These are phyloP conservation scores for Micropterix aruncella DNA, from an alignment of 2,888 invertebrate species.

Conservation along the genomic window DNA sequence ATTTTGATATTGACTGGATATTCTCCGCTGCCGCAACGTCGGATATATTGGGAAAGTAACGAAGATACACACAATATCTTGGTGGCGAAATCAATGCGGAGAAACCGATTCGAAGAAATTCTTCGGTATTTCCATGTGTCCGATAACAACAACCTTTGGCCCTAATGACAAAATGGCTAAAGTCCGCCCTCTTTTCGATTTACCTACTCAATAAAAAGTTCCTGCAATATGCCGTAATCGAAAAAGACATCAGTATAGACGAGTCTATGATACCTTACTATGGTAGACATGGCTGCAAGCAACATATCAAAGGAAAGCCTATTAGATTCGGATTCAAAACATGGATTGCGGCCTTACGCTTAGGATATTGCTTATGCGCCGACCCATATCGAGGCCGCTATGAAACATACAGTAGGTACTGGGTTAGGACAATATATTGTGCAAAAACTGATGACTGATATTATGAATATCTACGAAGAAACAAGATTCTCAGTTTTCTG, in stretches of 20 bases:
- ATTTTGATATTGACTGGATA: conserved; percentile 16
- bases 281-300: no score
- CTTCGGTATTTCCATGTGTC: conserved; percentile 15
- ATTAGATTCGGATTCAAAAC: no score
- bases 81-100: conserved; percentile 14
- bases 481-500: no score
- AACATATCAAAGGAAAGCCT: conserved; percentile 16
- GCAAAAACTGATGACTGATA: conserved; percentile 3
- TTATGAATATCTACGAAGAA: conserved; percentile 4
- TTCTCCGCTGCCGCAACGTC: conserved; percentile 12
- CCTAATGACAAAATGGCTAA: no score
- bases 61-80: no score
- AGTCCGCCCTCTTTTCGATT: conserved; percentile 14
- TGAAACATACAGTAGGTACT: no score
- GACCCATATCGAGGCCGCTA: no score
- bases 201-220: conserved; percentile 15
- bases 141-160: conserved; percentile 14
- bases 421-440: conserved; percentile 8
- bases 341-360: no score
- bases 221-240: conserved; percentile 13
- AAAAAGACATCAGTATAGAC: no score
- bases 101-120: conserved; percentile 16
- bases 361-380: no score
- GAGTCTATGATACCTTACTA: no score
- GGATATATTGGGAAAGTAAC: conserved; percentile 17